Percentiles rank a stretch among this genome's conserved stretches.
Conservation (phyloP, 2,113 vertebrate genomes). For the Empidonax traillii region DNA sequence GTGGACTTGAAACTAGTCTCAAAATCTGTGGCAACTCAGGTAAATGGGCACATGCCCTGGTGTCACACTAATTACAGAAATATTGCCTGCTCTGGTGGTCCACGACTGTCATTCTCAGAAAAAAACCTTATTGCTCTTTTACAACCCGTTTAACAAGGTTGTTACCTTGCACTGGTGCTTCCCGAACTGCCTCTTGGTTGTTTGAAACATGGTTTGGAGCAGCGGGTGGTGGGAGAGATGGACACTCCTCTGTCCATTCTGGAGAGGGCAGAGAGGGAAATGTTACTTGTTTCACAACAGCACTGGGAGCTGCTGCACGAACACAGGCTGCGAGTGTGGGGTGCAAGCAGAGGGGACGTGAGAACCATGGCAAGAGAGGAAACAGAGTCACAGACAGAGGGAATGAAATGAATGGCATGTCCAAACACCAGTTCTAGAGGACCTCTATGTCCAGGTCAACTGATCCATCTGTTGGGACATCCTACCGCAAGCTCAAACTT, state of each 20-base stretch:
- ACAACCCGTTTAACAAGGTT: slow-evolving; percentile 8
- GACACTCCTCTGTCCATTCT: slow-evolving; percentile 96
- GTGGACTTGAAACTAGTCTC: not conserved
- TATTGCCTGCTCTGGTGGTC: not conserved
- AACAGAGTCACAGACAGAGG: not conserved
- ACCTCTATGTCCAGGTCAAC: not conserved
- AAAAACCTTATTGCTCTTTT: not conserved
- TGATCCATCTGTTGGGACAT: not conserved
- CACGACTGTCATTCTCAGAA: not conserved
- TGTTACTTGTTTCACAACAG: slow-evolving; percentile 13
- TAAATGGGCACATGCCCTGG: not conserved
- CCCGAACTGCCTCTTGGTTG: slow-evolving; percentile 90
- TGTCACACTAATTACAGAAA: not conserved
- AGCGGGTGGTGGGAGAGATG: slow-evolving; percentile 83
- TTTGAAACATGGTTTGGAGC: slow-evolving; percentile 83
- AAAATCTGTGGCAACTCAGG: not conserved
- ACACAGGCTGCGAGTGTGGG: not conserved
- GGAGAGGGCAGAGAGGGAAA: slow-evolving; percentile 65
- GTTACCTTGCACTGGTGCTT: slow-evolving; percentile 82
- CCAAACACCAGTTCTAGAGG: not conserved
- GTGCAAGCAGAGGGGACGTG: not conserved
- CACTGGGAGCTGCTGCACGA: not conserved
- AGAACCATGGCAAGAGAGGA: not conserved
- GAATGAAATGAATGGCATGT: not conserved
- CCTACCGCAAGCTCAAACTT: not conserved